phyloP scores from a whole-genome alignment of 2,113 vertebrate species.

The Pithys albifrons region DNA sequence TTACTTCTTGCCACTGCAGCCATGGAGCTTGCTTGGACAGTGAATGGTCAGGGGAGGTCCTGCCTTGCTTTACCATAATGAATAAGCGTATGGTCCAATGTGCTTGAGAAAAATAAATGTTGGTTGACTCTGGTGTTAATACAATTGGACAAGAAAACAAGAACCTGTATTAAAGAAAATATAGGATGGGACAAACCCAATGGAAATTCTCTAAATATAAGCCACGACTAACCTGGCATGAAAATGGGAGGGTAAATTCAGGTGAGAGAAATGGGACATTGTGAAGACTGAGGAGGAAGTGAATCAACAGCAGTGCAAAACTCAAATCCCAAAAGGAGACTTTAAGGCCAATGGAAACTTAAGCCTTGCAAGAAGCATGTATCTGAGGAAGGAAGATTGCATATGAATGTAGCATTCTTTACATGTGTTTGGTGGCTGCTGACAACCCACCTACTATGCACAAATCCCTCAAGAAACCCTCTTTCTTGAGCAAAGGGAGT shows the following conservation, averaged over 20 bases:
- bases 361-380: background rate
- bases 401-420: background rate
- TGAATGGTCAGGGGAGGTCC: background rate
- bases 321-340: background rate
- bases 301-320: background rate
- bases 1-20: background rate
- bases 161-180: background rate
- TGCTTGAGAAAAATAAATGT: background rate
- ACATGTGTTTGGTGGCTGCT: background rate
- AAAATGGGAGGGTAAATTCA: background rate
- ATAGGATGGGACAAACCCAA: background rate
- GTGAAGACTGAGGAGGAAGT: background rate
- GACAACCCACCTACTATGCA: background rate
- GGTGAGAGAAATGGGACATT: background rate
- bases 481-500: background rate
- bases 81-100: background rate
- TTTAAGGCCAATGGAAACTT: background rate
- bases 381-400: background rate
- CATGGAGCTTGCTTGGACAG: background rate
- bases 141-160: background rate
- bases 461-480: background rate
- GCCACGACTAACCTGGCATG: background rate
- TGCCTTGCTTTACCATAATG: background rate
- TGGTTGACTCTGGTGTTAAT: background rate
- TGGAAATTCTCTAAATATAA: background rate